Conservation (phyloP, 2,113 vertebrate genomes). For the Peucedramus taeniatus region DNA sequence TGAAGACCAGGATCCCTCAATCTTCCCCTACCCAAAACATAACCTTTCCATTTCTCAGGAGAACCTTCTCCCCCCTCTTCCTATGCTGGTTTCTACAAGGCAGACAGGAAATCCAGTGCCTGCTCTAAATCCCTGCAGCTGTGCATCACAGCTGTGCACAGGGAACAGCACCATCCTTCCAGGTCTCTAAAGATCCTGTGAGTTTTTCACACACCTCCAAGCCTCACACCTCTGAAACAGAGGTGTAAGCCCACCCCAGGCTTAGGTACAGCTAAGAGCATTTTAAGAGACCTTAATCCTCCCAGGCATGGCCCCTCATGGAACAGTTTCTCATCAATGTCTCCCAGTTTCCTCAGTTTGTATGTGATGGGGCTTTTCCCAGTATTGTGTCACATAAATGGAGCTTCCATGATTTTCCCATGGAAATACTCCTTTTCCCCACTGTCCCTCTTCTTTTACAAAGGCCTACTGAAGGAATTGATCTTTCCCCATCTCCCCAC, state of each 20-base stretch:
- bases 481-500: background rate
- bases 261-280: background rate
- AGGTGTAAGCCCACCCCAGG: background rate
- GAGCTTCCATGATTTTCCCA: background rate
- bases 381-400: background rate
- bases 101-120: background rate
- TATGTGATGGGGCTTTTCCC: background rate
- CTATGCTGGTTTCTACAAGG: background rate
- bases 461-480: background rate
- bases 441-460: background rate
- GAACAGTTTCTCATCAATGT: background rate
- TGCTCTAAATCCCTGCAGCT: background rate
- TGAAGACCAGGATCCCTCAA: background rate
- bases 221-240: background rate
- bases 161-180: background rate
- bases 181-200: background rate
- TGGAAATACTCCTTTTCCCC: background rate
- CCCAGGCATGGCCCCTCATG: background rate
- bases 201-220: background rate
- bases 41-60: background rate
- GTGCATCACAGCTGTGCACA: background rate
- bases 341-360: background rate
- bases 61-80: background rate
- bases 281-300: background rate
- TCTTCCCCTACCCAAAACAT: background rate